These are phyloP conservation scores for Anolis apletophallus DNA, from an alignment of 2,797 vertebrate species.

Conservation along the genomic window DNA sequence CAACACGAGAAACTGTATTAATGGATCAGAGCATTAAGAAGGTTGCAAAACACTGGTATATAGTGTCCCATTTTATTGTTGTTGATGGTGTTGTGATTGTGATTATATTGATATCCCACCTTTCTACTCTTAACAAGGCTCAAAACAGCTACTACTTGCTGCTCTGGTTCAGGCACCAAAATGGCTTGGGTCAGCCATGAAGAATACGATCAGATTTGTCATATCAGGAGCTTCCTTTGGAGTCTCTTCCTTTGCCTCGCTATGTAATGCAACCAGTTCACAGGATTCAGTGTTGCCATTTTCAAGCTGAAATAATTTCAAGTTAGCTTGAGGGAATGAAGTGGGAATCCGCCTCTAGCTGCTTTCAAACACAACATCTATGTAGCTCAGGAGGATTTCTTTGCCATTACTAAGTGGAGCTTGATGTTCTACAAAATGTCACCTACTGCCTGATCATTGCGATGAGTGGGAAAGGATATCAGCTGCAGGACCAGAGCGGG, in stretches of 20 bases:
- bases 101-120: no score
- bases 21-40: no score
- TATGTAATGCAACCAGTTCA: no score
- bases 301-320: neutral
- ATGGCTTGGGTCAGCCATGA: neutral
- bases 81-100: no score
- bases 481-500: neutral
- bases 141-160: neutral
- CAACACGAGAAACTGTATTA: no score
- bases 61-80: no score
- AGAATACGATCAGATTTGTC: neutral
- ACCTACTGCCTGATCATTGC: neutral
- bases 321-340: neutral
- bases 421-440: neutral
- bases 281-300: neutral
- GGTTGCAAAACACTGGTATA: neutral
- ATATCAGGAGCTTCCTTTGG: neutral
- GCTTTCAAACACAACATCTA: neutral
- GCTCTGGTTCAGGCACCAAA: neutral
- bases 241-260: neutral
- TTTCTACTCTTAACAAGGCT: no score
- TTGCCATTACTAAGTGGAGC: neutral
- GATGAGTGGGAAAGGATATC: neutral
- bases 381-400: neutral
- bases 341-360: neutral